Base-by-base conservation (phyloP, 2,888 invertebrate species). In the Leucophora obtusa region DNA sequence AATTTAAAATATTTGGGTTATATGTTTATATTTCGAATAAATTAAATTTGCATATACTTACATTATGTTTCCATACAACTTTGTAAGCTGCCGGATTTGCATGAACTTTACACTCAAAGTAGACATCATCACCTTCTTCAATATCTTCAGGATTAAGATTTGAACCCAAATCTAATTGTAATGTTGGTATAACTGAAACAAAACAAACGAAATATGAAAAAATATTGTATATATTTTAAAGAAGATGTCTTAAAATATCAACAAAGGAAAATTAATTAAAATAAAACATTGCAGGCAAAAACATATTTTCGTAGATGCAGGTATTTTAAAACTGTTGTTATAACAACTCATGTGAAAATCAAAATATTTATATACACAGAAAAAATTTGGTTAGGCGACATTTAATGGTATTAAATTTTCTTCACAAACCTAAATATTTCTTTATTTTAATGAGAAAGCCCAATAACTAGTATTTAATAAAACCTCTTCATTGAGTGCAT, bases 31-130 rank as follows among this genome's bases (percentile, higher is more conserved):
- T 7, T 14, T n/a, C 6, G 43, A 47, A 14, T 47, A 47, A n/a
- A n/a, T 47, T n/a, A 28, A 53, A 33, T 53, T n/a, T 18, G 14
- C 21, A 66, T 53, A 9, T 86, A 94, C 95, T 94, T 91, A 95
- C 95, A 90, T 95, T 94, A 90, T 95, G 95, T 86, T 93, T 93
- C 95, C 95, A 95, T 79, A 95, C 92, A 85, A 95, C 94, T 92
- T 95, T 95, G 90, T 95, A 94, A 85, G 95, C 94, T 89, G 91
- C 92, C 14, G 95, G 95, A 91, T 95, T 95, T 83, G 95, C 94
- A 88, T 93, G 92, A 85, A 95, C 93, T 91, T 94, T 93, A 91
- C 95, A 95, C 91, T 95, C 95, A 88, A 95, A 95, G 89, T 95
- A 95, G 83, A 95, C 94, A 90, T 95, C 95, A 87, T 94, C 94